Percentiles rank a stretch among this genome's conserved stretches.
phyloP scores from a whole-genome alignment of 2,797 vertebrate species.

The Leucoraja ocellata region DNA sequence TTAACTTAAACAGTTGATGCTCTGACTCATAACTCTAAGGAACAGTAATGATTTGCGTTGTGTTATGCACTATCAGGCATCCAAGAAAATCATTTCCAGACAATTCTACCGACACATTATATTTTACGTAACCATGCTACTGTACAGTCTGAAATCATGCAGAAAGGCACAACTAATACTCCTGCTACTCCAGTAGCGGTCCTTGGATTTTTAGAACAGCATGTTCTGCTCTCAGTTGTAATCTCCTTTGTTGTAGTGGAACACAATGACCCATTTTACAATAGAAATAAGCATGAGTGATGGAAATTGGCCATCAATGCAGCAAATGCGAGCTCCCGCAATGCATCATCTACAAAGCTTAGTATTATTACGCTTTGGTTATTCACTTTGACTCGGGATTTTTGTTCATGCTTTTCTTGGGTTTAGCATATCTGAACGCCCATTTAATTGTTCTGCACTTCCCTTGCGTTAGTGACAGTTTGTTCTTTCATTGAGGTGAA shows the following conservation, averaged over 20 bases:
- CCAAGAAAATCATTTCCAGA: not conserved
- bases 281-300: not conserved
- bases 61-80: too few species aligned
- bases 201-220: not conserved
- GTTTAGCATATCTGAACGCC: not conserved
- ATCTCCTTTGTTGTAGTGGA: not conserved
- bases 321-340: not conserved
- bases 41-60: too few species aligned
- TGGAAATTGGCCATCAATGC: not conserved
- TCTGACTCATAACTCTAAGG: too few species aligned
- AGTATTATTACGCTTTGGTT: not conserved
- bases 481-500: not conserved
- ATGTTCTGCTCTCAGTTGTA: not conserved
- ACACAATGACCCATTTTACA: not conserved
- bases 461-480: not conserved
- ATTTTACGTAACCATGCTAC: not conserved
- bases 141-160: not conserved
- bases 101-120: not conserved
- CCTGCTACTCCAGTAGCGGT: not conserved
- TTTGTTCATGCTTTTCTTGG: not conserved
- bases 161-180: not conserved
- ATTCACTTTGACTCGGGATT: not conserved
- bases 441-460: not conserved
- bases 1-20: too few species aligned
- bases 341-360: not conserved